phyloP scores from a whole-genome alignment of 2,113 vertebrate species.

The Ptychochromis oligacanthus region DNA sequence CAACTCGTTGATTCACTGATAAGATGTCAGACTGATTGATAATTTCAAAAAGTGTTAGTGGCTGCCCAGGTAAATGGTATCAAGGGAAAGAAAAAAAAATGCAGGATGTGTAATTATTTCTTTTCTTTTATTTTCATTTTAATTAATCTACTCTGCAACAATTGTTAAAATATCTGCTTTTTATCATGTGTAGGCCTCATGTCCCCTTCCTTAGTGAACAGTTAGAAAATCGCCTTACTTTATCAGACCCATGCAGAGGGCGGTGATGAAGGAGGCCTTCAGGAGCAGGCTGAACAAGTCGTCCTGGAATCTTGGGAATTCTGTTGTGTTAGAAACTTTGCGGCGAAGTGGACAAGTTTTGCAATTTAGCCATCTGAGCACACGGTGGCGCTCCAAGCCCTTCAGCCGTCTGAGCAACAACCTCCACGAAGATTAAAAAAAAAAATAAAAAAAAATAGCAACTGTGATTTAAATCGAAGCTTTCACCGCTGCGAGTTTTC shows the following conservation, averaged over 20 bases:
- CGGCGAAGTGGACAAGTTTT: too few species aligned
- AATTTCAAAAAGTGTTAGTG: too few species aligned
- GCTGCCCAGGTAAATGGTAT: too few species aligned
- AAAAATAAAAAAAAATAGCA: too few species aligned
- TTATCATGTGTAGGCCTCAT: neutral
- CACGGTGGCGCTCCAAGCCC: slow-evolving; percentile 36
- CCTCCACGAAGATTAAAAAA: rapidly evolving
- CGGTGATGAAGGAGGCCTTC: neutral
- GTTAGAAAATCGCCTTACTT: neutral
- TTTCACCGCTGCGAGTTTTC: neutral
- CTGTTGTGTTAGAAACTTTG: neutral
- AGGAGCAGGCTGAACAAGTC: neutral
- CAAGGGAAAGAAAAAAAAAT: too few species aligned
- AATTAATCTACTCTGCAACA: neutral
- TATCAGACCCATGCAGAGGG: rapidly evolving
- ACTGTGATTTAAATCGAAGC: neutral
- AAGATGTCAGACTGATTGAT: neutral
- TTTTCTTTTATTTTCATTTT: neutral
- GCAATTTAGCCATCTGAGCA: neutral
- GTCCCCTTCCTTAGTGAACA: neutral
- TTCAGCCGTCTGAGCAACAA: rapidly evolving
- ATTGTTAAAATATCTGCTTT: neutral
- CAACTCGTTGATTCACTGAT: neutral
- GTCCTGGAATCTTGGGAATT: neutral
- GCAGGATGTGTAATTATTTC: neutral